phyloP scores from a whole-genome alignment of 2,113 vertebrate species.

The Thryonomys swinderianus region DNA sequence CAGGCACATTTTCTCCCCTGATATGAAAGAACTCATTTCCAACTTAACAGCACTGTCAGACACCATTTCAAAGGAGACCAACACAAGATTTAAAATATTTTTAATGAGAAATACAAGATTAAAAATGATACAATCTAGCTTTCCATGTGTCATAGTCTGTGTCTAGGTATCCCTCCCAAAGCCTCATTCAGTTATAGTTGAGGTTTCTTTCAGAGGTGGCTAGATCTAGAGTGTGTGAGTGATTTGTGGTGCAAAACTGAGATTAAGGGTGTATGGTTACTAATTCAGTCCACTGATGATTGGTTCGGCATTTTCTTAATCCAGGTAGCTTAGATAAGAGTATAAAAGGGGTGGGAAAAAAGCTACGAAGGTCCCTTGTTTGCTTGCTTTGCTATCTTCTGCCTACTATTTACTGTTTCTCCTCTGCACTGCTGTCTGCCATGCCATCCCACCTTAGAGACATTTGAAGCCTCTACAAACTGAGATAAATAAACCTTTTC shows the following conservation, averaged over 20 bases:
- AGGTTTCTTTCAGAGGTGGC: neutral
- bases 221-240: neutral
- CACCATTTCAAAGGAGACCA: neutral
- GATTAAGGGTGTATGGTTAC: neutral
- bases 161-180: neutral
- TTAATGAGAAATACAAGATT: neutral
- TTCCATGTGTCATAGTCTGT: neutral
- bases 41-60: neutral
- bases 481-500: neutral
- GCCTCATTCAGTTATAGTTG: neutral
- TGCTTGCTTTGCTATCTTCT: neutral
- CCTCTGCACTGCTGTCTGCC: neutral
- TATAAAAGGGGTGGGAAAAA: neutral
- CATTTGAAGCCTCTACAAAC: neutral
- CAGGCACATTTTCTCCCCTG: neutral
- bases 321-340: neutral
- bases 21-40: neutral
- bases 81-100: neutral
- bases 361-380: neutral
- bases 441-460: neutral
- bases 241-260: neutral
- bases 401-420: neutral
- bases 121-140: neutral
- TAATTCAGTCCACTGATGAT: neutral
- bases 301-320: neutral